phyloP scores from a whole-genome alignment of 2,888 invertebrate species.

The Cryptosula pallasiana region DNA sequence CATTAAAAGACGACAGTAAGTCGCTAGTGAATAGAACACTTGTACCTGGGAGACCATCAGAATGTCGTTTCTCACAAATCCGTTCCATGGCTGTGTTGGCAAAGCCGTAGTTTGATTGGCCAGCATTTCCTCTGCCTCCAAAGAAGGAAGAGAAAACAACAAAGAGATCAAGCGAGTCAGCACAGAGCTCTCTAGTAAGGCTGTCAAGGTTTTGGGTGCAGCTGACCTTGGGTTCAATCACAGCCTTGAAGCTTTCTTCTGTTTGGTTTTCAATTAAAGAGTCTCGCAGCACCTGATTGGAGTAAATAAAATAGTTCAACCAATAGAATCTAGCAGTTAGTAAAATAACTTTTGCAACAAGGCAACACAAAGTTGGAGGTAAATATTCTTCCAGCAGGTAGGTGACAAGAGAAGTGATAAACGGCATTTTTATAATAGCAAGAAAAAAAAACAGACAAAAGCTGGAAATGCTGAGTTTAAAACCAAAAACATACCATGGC shows the following conservation, averaged over 20 bases:
- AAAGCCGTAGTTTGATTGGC: conserved; percentile 93
- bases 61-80: conserved; percentile 77
- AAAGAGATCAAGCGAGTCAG: conserved; percentile 74
- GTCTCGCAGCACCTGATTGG: conserved; percentile 77
- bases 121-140: conserved; percentile 92
- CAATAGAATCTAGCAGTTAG: too few relatives aligned
- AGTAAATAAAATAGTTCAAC: too few relatives aligned
- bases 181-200: conserved; percentile 71
- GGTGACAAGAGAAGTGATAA: too few relatives aligned
- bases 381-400: too few relatives aligned
- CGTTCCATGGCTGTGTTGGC: conserved; percentile 98
- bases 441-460: background rate
- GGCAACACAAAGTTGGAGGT: too few relatives aligned
- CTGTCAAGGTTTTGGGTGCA: conserved; percentile 77
- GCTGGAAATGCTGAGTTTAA: background rate
- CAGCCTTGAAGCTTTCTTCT: conserved; percentile 69
- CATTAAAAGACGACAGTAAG: background rate
- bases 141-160: conserved; percentile 94
- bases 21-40: background rate
- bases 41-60: conserved; percentile 72
- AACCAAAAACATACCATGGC: conserved; percentile 62
- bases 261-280: conserved; percentile 81
- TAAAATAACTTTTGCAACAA: too few relatives aligned
- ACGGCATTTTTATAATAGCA: too few relatives aligned
- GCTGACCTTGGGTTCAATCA: conserved; percentile 77